Conservation (phyloP, 2,888 invertebrate species). For the Augochlorella aurata region DNA sequence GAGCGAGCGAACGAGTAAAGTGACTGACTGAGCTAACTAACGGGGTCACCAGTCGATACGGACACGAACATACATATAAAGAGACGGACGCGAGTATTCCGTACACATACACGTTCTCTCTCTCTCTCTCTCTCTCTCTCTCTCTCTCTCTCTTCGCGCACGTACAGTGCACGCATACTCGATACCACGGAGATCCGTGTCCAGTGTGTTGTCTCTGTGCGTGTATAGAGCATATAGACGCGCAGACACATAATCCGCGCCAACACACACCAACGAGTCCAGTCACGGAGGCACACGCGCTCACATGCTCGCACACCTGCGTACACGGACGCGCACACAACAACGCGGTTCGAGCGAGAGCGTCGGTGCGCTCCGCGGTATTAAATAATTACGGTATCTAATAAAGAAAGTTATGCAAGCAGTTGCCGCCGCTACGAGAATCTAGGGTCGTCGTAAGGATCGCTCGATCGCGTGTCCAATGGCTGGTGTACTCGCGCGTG, state of each 20-base stretch:
- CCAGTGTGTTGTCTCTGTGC: conserved; percentile 33
- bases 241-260: conserved; percentile 14
- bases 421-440: conserved; percentile 27
- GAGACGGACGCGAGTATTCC: conserved; percentile 43
- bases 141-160: not conserved
- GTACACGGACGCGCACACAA: not conserved
- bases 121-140: not conserved
- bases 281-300: not conserved
- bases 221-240: conserved; percentile 37
- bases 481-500: not conserved
- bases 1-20: conserved; percentile 62
- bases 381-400: conserved; percentile 69
- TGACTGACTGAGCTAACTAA: conserved; percentile 66
- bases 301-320: conserved; percentile 7
- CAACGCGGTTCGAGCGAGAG: not conserved
- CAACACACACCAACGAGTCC: not conserved
- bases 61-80: conserved; percentile 65
- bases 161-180: not conserved
- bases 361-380: conserved; percentile 50
- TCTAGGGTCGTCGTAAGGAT: conserved; percentile 33
- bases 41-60: conserved; percentile 74
- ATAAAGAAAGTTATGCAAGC: conserved; percentile 71
- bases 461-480: conserved; percentile 21
- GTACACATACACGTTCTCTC: not conserved
- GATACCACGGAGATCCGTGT: conserved; percentile 29